phyloP scores from a whole-genome alignment of 2,888 invertebrate species.

The Crossocerus cetratus region DNA sequence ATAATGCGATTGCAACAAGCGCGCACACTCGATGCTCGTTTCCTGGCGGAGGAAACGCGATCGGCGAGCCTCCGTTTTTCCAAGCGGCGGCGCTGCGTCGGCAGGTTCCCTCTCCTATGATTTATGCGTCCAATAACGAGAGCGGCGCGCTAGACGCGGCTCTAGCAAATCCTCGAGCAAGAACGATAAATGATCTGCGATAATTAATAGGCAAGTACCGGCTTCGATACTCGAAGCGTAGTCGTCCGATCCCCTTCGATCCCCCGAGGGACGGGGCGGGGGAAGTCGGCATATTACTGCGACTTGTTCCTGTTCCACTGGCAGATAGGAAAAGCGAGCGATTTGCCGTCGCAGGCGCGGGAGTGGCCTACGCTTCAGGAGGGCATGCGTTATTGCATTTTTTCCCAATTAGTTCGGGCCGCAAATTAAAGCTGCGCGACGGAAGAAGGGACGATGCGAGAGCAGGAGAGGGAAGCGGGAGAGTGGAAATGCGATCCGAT shows the following conservation, averaged over 20 bases:
- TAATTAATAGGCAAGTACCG: neutral
- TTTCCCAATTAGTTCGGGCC: constrained; percentile 36
- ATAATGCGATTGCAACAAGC: no score
- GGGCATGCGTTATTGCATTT: constrained; percentile 42
- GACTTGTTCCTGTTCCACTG: no score
- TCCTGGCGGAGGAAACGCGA: no score
- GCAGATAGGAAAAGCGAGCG: no score
- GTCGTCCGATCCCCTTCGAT: no score
- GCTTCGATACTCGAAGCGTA: neutral
- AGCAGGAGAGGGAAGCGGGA: neutral
- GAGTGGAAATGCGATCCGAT: neutral
- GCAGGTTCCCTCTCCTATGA: neutral
- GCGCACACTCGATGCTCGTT: neutral
- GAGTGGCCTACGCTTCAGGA: no score
- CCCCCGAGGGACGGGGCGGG: no score
- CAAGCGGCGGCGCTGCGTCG: neutral
- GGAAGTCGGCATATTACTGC: no score
- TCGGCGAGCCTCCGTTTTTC: neutral
- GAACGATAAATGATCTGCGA: constrained; percentile 1
- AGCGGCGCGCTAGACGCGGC: neutral
- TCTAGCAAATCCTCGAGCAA: neutral
- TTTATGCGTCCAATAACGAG: neutral
- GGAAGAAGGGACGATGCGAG: neutral
- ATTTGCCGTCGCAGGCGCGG: no score
- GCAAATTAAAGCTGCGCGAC: constrained; percentile 24